Evolutionary conservation across 2,888 invertebrate genomes (phyloP).

Genomic region (Pachydiplax longipennis): DNA sequence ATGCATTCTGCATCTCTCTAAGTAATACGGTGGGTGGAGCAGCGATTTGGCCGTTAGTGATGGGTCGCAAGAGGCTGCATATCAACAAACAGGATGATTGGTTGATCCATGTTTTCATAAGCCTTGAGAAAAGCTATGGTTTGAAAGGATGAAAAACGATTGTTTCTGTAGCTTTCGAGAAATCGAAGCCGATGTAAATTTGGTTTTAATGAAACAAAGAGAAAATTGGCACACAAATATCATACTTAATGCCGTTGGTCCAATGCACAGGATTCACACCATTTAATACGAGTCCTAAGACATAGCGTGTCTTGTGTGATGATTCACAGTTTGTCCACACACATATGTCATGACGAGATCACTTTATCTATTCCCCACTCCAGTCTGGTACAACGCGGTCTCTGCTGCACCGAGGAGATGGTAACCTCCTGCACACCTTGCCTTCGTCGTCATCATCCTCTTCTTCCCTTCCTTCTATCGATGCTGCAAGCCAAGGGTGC

Average conservation of each 20-base stretch:
- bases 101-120: not conserved
- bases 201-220: not conserved
- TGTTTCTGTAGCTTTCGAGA: not conserved
- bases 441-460: constrained; percentile 60
- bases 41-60: not conserved
- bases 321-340: not conserved
- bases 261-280: not conserved
- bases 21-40: constrained; percentile 14
- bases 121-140: not conserved
- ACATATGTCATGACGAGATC: not conserved
- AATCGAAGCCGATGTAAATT: constrained; percentile 4
- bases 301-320: not conserved
- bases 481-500: constrained; percentile 81
- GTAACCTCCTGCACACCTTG: constrained; percentile 46
- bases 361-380: not conserved
- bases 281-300: not conserved
- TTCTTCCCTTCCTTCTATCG: not conserved
- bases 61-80: not conserved
- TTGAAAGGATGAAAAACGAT: not conserved
- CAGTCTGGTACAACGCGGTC: constrained; percentile 63
- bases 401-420: constrained; percentile 32
- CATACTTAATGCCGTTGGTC: not conserved
- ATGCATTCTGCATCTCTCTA: not conserved
- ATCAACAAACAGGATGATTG: not conserved
- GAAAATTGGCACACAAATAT: not conserved